Conservation (phyloP, 2,113 vertebrate genomes). For the Mus pahari region DNA sequence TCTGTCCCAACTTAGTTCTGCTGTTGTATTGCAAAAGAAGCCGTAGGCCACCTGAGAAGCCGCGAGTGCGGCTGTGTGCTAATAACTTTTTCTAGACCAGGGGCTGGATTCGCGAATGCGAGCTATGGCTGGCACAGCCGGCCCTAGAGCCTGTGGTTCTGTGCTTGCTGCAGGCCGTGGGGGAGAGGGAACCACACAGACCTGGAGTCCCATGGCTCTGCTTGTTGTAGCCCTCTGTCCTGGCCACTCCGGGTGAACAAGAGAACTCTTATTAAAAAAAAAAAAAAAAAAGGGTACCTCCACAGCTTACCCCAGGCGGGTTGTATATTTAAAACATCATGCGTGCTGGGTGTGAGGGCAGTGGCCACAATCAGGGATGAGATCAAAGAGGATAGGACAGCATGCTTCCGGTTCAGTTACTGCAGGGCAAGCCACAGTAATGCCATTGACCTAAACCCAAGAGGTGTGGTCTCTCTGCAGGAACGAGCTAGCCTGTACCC, state of each 20-base stretch:
- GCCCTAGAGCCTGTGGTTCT: neutral
- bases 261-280: neutral
- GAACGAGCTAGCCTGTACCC: neutral
- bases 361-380: neutral
- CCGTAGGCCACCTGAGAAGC: neutral
- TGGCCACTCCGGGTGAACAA: neutral
- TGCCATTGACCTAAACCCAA: too few species aligned
- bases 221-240: neutral
- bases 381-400: neutral
- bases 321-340: neutral
- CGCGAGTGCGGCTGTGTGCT: neutral
- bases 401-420: fast-evolving
- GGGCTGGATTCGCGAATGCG: neutral
- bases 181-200: neutral
- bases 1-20: neutral
- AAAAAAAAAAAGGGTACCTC: neutral
- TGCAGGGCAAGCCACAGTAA: fast-evolving
- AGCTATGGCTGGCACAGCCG: neutral
- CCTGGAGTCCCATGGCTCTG: neutral
- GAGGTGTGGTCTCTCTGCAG: neutral
- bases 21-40: neutral
- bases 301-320: neutral
- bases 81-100: conserved; percentile 22
- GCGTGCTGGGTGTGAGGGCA: neutral
- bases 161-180: neutral